Evolutionary conservation across 2,888 invertebrate species (phyloP).

Genomic region (Gasteruption jaculator): DNA sequence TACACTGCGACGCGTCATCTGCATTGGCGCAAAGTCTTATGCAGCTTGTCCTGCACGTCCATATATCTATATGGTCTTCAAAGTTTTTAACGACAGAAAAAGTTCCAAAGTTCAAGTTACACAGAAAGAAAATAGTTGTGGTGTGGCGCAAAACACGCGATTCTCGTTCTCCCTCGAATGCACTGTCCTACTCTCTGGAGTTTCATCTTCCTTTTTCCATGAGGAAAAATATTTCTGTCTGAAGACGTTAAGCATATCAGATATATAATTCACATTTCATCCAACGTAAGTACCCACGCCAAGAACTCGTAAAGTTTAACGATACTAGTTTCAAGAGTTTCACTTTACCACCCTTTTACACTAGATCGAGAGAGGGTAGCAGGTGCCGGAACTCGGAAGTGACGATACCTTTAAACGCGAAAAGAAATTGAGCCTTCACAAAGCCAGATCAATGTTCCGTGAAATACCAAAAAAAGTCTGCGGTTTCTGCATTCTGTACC

Average conservation of each 20-base stretch:
- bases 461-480: too few species aligned
- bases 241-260: too few species aligned
- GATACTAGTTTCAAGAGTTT: conserved; percentile 29
- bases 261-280: too few species aligned
- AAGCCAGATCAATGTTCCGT: conserved; percentile 13
- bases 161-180: too few species aligned
- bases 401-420: conserved; percentile 19
- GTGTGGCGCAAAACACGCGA: too few species aligned
- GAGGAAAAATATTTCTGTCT: not conserved
- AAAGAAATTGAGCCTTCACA: conserved; percentile 12
- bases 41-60: conserved; percentile 16
- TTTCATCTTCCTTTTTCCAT: too few species aligned
- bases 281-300: conserved; percentile 30
- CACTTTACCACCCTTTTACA: too few species aligned
- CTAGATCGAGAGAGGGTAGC: conserved; percentile 17
- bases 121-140: too few species aligned
- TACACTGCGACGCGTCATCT: conserved; percentile 24
- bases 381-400: conserved; percentile 32
- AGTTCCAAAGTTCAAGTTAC: too few species aligned
- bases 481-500: too few species aligned
- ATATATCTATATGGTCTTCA: conserved; percentile 12
- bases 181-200: too few species aligned
- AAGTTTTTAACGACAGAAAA: too few species aligned
- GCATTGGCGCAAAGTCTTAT: conserved; percentile 18
- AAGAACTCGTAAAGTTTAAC: conserved; percentile 35